phyloP scores from a whole-genome alignment of 2,888 invertebrate species.

The Pseudolycoriella hygida region DNA sequence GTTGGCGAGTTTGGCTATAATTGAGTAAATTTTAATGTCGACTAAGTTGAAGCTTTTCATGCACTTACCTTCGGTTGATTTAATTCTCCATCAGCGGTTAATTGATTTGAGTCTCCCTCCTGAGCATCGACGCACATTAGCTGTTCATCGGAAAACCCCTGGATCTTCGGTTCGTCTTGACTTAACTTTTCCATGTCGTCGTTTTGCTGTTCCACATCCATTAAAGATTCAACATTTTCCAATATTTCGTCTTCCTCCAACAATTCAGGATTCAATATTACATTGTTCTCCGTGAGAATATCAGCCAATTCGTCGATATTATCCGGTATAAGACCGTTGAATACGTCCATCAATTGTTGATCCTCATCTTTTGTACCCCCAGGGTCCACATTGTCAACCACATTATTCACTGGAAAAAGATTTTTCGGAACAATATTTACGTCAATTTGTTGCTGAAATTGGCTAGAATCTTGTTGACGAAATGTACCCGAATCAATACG shows the following conservation, averaged over 20 bases:
- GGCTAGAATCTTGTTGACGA: neutral
- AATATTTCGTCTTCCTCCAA: slow-evolving; percentile 25
- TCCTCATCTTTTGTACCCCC: slow-evolving; percentile 19
- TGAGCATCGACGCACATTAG: no score
- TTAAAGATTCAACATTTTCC: slow-evolving; percentile 18
- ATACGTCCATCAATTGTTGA: slow-evolving; percentile 24
- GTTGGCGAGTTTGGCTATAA: no score
- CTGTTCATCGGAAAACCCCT: no score
- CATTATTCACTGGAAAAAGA: neutral
- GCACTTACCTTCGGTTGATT: neutral
- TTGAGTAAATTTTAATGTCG: no score
- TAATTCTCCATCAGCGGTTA: neutral
- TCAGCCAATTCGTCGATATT: slow-evolving; percentile 25
- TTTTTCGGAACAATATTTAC: neutral
- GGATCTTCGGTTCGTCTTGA: no score
- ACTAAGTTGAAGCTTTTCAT: no score
- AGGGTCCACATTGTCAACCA: slow-evolving; percentile 12
- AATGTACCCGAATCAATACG: slow-evolving; percentile 1
- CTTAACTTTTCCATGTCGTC: neutral
- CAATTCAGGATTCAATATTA: slow-evolving; percentile 18
- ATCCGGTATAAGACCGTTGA: slow-evolving; percentile 22
- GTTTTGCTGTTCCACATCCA: slow-evolving; percentile 13
- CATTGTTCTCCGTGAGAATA: slow-evolving; percentile 19
- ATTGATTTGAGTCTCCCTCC: neutral
- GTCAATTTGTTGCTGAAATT: neutral